Conservation (phyloP, 2,797 vertebrate species). For the Chelonia mydas region DNA sequence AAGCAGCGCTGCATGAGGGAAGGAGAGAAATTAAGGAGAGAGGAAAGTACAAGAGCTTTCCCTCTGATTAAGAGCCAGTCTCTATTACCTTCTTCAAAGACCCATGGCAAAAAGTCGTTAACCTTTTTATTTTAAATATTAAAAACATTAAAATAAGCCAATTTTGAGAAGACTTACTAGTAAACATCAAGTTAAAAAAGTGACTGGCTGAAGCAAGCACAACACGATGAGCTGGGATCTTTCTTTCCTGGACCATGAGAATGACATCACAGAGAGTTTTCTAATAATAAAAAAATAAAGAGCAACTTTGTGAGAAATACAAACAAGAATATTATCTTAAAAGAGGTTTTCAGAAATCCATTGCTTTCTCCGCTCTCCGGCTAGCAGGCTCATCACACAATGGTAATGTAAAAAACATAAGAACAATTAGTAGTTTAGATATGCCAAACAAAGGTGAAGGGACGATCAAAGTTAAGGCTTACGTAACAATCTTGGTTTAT, state of each 20-base stretch:
- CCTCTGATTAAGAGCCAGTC: neutral
- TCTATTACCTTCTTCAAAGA: neutral
- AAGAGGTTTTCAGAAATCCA: neutral
- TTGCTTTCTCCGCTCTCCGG: neutral
- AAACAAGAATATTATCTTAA: neutral
- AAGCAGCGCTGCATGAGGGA: neutral
- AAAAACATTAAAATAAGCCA: neutral
- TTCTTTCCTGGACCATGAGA: conserved; percentile 95
- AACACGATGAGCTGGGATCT: conserved; percentile 94
- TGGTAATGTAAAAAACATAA: neutral
- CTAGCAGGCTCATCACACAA: neutral
- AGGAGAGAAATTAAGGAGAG: neutral
- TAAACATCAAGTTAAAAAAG: conserved; percentile 99
- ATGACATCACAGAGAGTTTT: conserved; percentile 96
- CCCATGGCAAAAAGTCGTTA: neutral
- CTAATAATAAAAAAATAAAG: conserved; percentile 73
- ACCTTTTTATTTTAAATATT: neutral
- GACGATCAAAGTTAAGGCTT: neutral
- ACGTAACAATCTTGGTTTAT: neutral
- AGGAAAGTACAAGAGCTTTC: neutral
- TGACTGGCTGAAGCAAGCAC: conserved; percentile 97
- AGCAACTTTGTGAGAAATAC: neutral
- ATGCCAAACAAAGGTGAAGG: rapidly evolving
- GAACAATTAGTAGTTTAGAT: neutral
- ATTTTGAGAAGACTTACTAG: conserved; percentile 86